phyloP scores from a whole-genome alignment of 2,888 invertebrate genomes.

The Yponomeuta malinellus region DNA sequence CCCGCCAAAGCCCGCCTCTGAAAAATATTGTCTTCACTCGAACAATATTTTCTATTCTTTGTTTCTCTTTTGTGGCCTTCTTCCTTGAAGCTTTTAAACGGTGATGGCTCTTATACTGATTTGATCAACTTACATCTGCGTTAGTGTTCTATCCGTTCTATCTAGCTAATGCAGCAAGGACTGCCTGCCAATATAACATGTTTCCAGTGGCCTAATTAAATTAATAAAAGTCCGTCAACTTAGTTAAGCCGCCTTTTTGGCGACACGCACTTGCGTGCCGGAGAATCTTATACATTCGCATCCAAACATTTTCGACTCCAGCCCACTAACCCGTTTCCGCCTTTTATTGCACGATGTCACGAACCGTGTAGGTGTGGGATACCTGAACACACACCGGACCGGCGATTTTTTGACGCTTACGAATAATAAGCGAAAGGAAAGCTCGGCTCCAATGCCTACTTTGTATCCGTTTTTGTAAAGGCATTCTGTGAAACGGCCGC shows the following conservation, averaged over 20 bases:
- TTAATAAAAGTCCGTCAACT: conserved; percentile 1
- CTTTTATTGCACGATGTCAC: conserved; percentile 65
- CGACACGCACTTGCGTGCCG: conserved; percentile 55
- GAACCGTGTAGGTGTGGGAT: conserved; percentile 67
- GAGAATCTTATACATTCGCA: conserved; percentile 49
- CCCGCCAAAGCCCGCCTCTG: neutral
- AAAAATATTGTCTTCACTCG: conserved; percentile 11
- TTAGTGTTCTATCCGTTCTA: too few relatives aligned
- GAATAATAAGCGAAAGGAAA: conserved; percentile 34
- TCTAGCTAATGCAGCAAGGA: too few relatives aligned
- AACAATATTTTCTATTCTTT: neutral
- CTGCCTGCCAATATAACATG: neutral
- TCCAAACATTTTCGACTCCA: conserved; percentile 55
- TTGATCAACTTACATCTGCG: too few relatives aligned
- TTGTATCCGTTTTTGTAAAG: conserved; percentile 33
- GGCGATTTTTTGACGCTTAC: conserved; percentile 54
- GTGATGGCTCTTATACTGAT: too few relatives aligned
- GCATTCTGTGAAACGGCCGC: conserved; percentile 36
- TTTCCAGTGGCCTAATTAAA: neutral
- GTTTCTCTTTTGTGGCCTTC: neutral
- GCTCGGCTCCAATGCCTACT: conserved; percentile 5
- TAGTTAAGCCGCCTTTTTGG: conserved; percentile 4
- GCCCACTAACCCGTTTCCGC: conserved; percentile 52
- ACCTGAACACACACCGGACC: conserved; percentile 61
- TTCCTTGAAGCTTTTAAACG: neutral